Conservation (phyloP, 2,797 vertebrate species). For the Anguilla anguilla region DNA sequence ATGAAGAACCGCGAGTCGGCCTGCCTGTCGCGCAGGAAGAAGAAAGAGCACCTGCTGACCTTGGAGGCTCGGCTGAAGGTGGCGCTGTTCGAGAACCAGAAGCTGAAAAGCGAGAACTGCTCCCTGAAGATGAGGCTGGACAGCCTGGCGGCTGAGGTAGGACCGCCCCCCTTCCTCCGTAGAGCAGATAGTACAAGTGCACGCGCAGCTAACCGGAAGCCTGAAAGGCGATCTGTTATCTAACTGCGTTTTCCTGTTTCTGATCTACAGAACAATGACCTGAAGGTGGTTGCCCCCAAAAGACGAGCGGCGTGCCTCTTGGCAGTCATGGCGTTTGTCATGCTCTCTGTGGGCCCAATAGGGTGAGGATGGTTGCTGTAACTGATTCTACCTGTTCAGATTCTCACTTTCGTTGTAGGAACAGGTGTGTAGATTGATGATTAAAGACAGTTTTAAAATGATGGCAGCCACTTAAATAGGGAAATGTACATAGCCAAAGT, state of each 20-base stretch:
- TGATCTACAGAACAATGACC: slow-evolving; percentile 79
- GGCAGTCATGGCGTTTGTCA: slow-evolving; percentile 83
- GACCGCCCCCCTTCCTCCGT: slow-evolving; percentile 27
- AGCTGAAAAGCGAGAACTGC: slow-evolving; percentile 89
- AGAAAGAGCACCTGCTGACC: slow-evolving; percentile 92
- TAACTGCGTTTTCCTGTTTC: background rate
- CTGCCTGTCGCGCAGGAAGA: slow-evolving; percentile 91
- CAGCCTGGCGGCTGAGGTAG: slow-evolving; percentile 85
- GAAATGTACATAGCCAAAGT: background rate
- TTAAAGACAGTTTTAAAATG: background rate
- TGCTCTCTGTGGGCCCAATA: slow-evolving; percentile 81
- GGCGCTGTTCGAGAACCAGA: slow-evolving; percentile 87
- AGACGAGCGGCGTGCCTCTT: slow-evolving; percentile 88
- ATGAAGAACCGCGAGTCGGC: slow-evolving; percentile 98
- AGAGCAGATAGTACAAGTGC: background rate
- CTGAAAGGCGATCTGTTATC: background rate
- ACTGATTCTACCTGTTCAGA: background rate
- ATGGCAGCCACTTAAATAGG: background rate
- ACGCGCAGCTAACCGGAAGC: background rate
- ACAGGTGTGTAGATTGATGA: background rate
- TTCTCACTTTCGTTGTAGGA: background rate
- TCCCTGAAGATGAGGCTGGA: slow-evolving; percentile 87
- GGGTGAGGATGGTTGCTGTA: slow-evolving; percentile 72
- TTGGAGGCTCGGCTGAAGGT: slow-evolving; percentile 84
- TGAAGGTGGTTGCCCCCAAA: slow-evolving; percentile 85